Conservation (phyloP, 2,888 invertebrate genomes). For the Serripes groenlandicus region DNA sequence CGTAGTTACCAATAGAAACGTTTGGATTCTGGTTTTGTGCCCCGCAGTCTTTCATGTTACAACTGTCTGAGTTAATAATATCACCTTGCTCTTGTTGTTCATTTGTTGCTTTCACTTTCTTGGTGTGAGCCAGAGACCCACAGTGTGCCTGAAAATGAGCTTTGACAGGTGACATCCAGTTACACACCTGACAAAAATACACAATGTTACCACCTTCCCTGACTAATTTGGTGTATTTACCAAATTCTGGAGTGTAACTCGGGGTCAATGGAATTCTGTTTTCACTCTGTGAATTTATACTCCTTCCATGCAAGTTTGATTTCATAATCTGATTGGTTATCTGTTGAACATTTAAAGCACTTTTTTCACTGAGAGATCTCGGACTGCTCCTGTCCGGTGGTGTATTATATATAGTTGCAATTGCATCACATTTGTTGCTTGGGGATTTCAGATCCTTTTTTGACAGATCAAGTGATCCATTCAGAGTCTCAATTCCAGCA, state of each 20-base stretch:
- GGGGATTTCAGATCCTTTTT: conserved; percentile 33
- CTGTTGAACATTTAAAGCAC: conserved; percentile 59
- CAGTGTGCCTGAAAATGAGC: conserved; percentile 77
- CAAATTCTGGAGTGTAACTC: conserved; percentile 77
- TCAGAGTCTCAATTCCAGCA: conserved; percentile 54
- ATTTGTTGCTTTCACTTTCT: conserved; percentile 68
- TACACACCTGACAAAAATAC: conserved; percentile 81
- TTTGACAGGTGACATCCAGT: conserved; percentile 79
- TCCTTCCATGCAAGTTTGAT: conserved; percentile 57
- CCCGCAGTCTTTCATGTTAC: not conserved
- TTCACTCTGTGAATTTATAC: conserved; percentile 3
- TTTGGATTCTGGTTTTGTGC: conserved; percentile 12
- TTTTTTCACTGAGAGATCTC: not conserved
- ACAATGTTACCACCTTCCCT: conserved; percentile 80
- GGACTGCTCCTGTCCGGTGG: not conserved
- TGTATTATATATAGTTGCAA: conserved; percentile 5
- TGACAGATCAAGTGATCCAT: conserved; percentile 64
- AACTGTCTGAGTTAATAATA: conserved; percentile 13
- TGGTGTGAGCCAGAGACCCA: conserved; percentile 68
- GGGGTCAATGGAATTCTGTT: conserved; percentile 53
- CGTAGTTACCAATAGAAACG: conserved; percentile 5
- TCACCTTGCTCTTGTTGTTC: conserved; percentile 41
- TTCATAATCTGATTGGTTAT: conserved; percentile 75
- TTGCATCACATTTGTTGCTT: not conserved
- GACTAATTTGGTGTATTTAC: conserved; percentile 78